Evolutionary conservation across 2,113 vertebrate genomes (phyloP), one percentile per base, ranked within the genome.

Genomic region (Pterocles burchelli): DNA sequence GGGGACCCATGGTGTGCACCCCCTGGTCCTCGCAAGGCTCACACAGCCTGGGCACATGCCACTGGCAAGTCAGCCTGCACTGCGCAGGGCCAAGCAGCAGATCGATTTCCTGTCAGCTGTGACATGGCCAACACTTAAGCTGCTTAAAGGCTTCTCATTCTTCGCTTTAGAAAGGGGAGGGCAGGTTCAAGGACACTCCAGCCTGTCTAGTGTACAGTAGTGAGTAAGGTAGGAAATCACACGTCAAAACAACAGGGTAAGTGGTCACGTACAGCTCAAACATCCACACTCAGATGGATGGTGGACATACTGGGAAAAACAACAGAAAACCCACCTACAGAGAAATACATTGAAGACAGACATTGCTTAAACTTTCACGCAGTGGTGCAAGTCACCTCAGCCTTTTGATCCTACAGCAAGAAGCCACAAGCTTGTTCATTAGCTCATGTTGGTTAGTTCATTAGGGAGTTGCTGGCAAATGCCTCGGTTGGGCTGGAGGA

Each of bases 21-120:
- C 88, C 25, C 36, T 1, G 20, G 91, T 81, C 74, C 83, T 57
- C 21, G 2, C 54, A 26, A 66, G 75, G 54, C 65, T 91, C 3
- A 18, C 45, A n/a, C 45, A 67, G 38, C 79, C 70, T 0, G 18
- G 84, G 84, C 65, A 54, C 96, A 94, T 82, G 96, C 85, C 36
- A 67, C 57, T 74, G 14, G 95, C 96, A 91, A 90, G 88, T 58
- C 59, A 19, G 89, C 95, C 95, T 88, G 85, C 87, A 62, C 88
- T 65, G 31, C 41, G 38, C 80, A 3, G 88, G 95, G 97, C 95
- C 96, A 97, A 96, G 95, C 57, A 14, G 77, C 95, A 97, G 97
- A 98, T 98, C 97, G 55, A 62, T 97, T 98, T 98, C 97, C 97
- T 98, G 97, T 97, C 98, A 98, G 98, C 98, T 98, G 98, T 75